A percentile compares a stretch with the other conserved stretches of the same genome.
Evolutionary conservation across 1,140 invertebrate genomes (phyloP).

Genomic region (Pseudomyrmex concolor): DNA sequence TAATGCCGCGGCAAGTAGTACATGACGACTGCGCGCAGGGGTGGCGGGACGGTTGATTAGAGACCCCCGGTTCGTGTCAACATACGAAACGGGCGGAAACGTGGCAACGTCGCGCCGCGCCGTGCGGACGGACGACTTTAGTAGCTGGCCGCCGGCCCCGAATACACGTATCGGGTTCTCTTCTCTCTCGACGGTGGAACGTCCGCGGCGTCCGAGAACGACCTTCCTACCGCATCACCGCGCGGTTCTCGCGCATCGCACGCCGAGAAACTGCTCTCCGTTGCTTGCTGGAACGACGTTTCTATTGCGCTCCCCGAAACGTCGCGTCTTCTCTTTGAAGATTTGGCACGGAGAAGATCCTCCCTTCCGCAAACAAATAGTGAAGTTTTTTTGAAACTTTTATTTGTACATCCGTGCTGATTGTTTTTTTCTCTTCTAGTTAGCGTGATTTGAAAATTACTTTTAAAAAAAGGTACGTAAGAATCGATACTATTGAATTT

Average conservation of each 20-base stretch:
- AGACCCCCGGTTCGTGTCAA: constrained; percentile 68
- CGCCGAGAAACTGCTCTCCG: constrained; percentile 57
- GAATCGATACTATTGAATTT: too few relatives aligned
- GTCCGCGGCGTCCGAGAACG: constrained; percentile 69
- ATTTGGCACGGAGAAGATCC: background rate
- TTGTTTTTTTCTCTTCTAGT: too few relatives aligned
- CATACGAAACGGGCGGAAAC: constrained; percentile 68
- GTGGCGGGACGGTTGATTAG: constrained; percentile 66
- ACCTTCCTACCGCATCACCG: constrained; percentile 67
- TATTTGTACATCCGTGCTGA: too few relatives aligned
- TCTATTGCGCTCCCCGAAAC: constrained; percentile 7
- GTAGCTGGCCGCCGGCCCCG: constrained; percentile 73
- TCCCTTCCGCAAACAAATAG: background rate
- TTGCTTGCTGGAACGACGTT: background rate
- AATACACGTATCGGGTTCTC: constrained; percentile 56
- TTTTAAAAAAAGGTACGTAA: too few relatives aligned
- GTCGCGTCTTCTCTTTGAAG: background rate
- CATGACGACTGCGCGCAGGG: constrained; percentile 42
- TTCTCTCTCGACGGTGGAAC: constrained; percentile 64
- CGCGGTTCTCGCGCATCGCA: constrained; percentile 40
- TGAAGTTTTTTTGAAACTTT: too few relatives aligned
- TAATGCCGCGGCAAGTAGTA: constrained; percentile 41
- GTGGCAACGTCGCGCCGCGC: constrained; percentile 73
- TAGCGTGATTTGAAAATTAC: too few relatives aligned
- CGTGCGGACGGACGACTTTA: constrained; percentile 70